Conservation (phyloP, 2,797 vertebrate genomes). For the Furcifer pardalis region DNA sequence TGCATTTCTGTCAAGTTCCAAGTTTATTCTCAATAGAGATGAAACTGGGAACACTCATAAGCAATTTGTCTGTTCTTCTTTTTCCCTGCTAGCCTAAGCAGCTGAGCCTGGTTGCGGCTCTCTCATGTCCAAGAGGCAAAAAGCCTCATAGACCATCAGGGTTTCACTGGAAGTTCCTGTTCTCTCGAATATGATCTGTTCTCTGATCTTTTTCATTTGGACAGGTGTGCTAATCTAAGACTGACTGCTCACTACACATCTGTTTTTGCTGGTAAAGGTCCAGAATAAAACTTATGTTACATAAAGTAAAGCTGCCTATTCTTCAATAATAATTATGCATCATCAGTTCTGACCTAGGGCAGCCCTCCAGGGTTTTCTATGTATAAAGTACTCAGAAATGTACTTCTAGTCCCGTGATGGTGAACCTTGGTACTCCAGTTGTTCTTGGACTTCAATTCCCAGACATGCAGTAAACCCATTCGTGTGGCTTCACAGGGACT, state of each 20-base stretch:
- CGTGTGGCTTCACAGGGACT: no score
- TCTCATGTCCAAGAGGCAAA: slow-evolving; percentile 52
- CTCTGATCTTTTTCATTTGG: slow-evolving; percentile 67
- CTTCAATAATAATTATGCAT: not conserved
- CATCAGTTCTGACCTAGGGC: no score
- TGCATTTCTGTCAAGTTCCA: slow-evolving; percentile 66
- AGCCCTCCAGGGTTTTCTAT: no score
- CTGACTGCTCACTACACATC: slow-evolving; percentile 58
- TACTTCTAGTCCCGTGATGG: no score
- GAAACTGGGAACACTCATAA: slow-evolving; percentile 59
- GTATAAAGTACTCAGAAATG: no score
- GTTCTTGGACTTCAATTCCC: no score
- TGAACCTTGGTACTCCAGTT: no score
- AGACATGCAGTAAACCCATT: no score
- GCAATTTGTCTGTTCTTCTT: slow-evolving; percentile 58
- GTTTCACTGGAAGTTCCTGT: slow-evolving; percentile 60
- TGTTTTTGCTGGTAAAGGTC: slow-evolving; percentile 65
- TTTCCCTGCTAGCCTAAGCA: slow-evolving; percentile 55
- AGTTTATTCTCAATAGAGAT: slow-evolving; percentile 55
- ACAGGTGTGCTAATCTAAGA: slow-evolving; percentile 69
- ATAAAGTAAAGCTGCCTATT: slow-evolving; percentile 56
- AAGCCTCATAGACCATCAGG: slow-evolving; percentile 51
- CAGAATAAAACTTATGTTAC: slow-evolving; percentile 63
- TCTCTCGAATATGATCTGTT: slow-evolving; percentile 44
- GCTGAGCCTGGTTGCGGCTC: slow-evolving; percentile 63